Evolutionary conservation across 2,113 vertebrate genomes (phyloP).

Genomic region (Mesembrinibis cayennensis): DNA sequence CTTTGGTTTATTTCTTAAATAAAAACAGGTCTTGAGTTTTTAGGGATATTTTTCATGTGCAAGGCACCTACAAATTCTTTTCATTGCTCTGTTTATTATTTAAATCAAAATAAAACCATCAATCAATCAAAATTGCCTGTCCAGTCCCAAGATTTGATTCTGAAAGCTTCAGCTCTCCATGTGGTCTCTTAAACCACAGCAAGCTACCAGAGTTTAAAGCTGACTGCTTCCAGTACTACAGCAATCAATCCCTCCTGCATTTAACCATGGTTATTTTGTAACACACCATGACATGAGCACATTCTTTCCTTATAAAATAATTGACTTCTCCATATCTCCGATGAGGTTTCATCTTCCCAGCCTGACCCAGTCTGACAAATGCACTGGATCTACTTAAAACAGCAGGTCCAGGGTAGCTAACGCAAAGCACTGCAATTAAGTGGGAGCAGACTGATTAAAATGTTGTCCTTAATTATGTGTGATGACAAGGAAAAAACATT

Average conservation of each 20-base stretch:
- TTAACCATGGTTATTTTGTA: neutral
- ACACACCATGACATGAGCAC: neutral
- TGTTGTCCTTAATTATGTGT: constrained; percentile 65
- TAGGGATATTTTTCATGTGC: neutral
- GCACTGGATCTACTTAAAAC: constrained; percentile 26
- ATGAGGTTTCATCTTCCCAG: constrained; percentile 39
- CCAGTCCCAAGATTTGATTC: neutral
- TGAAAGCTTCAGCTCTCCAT: neutral
- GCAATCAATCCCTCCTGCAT: neutral
- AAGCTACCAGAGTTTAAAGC: neutral
- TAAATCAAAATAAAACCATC: neutral
- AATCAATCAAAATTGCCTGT: neutral
- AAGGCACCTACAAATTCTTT: neutral
- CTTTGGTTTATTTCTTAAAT: neutral
- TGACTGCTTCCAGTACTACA: neutral
- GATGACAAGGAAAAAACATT: constrained; percentile 51
- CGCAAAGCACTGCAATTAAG: constrained; percentile 39
- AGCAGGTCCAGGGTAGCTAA: constrained; percentile 28
- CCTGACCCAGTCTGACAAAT: constrained; percentile 19
- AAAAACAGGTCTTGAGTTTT: neutral
- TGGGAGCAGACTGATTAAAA: constrained; percentile 65
- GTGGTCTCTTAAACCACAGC: constrained; percentile 9
- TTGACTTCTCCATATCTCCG: neutral
- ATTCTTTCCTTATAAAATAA: constrained; percentile 43
- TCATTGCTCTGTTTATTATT: neutral